Percentiles rank a stretch among this genome's conserved stretches.
Evolutionary conservation across 2,888 invertebrate species (phyloP).

Genomic region (Agriopis aurantiaria): DNA sequence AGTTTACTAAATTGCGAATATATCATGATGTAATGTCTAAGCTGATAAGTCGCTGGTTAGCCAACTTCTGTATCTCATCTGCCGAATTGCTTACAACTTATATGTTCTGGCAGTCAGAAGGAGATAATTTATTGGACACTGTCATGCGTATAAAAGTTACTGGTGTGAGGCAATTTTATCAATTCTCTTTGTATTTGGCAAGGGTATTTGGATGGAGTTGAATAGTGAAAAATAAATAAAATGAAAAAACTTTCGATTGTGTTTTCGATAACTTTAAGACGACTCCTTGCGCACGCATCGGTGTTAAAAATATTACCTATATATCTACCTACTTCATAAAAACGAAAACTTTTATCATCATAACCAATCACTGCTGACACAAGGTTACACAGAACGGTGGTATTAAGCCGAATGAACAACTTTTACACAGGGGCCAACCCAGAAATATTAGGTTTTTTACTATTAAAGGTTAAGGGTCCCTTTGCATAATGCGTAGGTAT

Average conservation of each 20-base stretch:
- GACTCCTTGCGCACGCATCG: background rate
- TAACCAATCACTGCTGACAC: no score
- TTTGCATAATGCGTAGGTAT: no score
- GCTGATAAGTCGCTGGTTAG: background rate
- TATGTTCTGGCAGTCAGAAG: constrained; percentile 12
- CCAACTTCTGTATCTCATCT: constrained; percentile 34
- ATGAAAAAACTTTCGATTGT: background rate
- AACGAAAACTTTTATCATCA: no score
- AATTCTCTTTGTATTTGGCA: constrained; percentile 11
- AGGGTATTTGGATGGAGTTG: background rate
- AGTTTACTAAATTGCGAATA: no score
- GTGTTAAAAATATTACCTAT: background rate
- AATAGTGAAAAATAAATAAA: background rate
- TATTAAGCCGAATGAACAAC: no score
- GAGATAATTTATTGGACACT: constrained; percentile 24
- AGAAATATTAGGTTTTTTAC: no score
- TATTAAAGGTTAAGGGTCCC: no score
- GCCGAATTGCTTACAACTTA: constrained; percentile 28
- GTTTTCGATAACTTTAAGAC: background rate
- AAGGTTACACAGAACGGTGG: no score
- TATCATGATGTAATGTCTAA: background rate
- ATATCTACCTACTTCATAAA: no score
- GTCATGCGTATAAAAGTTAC: constrained; percentile 21
- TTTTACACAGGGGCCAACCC: no score
- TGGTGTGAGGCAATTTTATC: constrained; percentile 11